A percentile compares a stretch with the other conserved stretches of the same genome.
Conservation (phyloP, 2,888 invertebrate genomes). For the Holacanthella duospinosa region DNA sequence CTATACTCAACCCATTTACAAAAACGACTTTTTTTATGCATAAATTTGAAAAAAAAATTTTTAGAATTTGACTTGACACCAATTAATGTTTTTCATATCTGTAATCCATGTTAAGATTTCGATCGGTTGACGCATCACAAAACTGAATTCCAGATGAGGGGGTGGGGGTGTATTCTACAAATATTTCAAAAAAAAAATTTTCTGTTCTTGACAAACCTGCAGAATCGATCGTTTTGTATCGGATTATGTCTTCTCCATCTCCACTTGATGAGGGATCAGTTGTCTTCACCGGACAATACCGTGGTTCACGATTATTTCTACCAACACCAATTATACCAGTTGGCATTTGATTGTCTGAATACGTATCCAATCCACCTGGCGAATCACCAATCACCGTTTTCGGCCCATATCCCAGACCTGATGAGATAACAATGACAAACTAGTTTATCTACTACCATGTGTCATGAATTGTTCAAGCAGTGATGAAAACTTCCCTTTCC, state of each 20-base stretch:
- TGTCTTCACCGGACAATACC: conserved; percentile 10
- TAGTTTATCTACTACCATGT: no score
- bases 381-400: conserved; percentile 36
- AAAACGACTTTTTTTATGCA: no score
- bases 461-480: no score
- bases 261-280: conserved; percentile 4
- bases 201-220: conserved; percentile 17
- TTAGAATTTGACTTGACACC: no score
- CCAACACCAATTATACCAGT: conserved; percentile 8
- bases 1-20: no score
- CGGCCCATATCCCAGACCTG: conserved; percentile 26
- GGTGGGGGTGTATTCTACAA: no score
- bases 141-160: no score
- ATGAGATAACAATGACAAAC: no score
- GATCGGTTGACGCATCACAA: background rate
- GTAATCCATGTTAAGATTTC: background rate
- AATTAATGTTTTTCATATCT: background rate
- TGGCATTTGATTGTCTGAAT: conserved; percentile 15
- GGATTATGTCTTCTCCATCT: conserved; percentile 16
- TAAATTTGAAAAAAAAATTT: no score
- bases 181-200: background rate
- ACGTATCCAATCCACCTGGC: conserved; percentile 29
- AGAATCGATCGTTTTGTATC: conserved; percentile 27
- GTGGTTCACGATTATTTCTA: conserved; percentile 10
- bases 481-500: no score